These are phyloP conservation scores for Nymphalis io DNA, from an alignment of 1,140 invertebrate species.

Conservation along the genomic window DNA sequence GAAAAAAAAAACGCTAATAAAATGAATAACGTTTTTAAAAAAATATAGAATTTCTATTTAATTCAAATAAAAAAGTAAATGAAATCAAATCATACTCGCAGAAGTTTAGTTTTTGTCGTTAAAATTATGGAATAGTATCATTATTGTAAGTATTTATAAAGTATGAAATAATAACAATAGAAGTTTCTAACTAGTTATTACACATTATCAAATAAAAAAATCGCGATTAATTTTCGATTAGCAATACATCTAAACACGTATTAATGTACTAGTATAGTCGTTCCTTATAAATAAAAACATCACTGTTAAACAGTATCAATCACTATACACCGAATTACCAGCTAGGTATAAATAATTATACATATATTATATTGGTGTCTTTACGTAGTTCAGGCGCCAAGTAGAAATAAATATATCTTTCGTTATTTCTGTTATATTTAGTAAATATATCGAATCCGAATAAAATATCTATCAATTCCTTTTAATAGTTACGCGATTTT, in stretches of 20 bases:
- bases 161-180: too few species aligned
- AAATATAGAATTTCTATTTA: too few species aligned
- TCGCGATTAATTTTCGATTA: slow-evolving; percentile 10
- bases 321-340: slow-evolving; percentile 70
- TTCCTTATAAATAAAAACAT: slow-evolving; percentile 72
- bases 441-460: slow-evolving; percentile 28
- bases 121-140: too few species aligned
- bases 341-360: slow-evolving; percentile 48
- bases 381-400: slow-evolving; percentile 70
- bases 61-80: too few species aligned
- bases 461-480: slow-evolving; percentile 16
- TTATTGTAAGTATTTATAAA: too few species aligned
- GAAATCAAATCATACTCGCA: too few species aligned
- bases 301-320: slow-evolving; percentile 75
- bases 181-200: too few species aligned
- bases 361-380: slow-evolving; percentile 68
- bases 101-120: too few species aligned
- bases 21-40: too few species aligned
- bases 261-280: slow-evolving; percentile 50
- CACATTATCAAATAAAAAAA: too few species aligned
- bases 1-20: background rate
- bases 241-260: slow-evolving; percentile 22
- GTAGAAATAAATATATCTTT: slow-evolving; percentile 36
- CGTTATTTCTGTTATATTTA: slow-evolving; percentile 15
- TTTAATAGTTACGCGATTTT: background rate